Evolutionary conservation across 1,140 invertebrate genomes (phyloP).

Genomic region (Neoseiulus cucumeris): DNA sequence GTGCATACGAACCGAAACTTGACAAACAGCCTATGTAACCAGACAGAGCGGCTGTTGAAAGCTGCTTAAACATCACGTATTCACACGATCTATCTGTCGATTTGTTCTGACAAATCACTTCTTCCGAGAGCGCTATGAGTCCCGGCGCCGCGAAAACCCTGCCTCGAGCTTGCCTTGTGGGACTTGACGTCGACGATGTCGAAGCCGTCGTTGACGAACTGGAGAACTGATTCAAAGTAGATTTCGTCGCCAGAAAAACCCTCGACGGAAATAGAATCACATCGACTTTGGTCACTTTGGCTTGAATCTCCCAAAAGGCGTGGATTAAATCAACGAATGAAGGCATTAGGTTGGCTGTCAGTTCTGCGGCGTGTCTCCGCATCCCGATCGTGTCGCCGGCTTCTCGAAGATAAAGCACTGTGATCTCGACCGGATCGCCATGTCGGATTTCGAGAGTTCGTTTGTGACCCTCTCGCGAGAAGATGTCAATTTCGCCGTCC

Average conservation of each 20-base stretch:
- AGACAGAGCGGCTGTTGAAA: neutral
- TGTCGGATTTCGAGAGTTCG: constrained; percentile 1
- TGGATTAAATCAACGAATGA: constrained; percentile 9
- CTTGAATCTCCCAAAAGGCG: constrained; percentile 8
- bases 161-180: neutral
- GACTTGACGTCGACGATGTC: too few species aligned
- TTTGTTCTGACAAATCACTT: constrained; percentile 9
- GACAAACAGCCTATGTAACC: constrained; percentile 6
- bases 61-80: neutral
- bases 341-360: constrained; percentile 4
- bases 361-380: constrained; percentile 1
- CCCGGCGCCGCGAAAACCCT: neutral
- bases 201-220: too few species aligned
- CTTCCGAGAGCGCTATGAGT: neutral
- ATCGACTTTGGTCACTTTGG: constrained; percentile 3
- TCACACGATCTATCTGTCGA: constrained; percentile 6
- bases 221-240: too few species aligned
- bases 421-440: neutral
- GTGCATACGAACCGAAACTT: neutral
- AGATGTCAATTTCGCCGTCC: constrained; percentile 8
- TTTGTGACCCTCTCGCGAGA: constrained; percentile 1
- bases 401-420: neutral
- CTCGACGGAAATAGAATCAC: neutral
- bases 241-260: too few species aligned
- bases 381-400: neutral